Base-by-base conservation (phyloP, 2,888 invertebrate genomes). In the Stomorhina lunata region DNA sequence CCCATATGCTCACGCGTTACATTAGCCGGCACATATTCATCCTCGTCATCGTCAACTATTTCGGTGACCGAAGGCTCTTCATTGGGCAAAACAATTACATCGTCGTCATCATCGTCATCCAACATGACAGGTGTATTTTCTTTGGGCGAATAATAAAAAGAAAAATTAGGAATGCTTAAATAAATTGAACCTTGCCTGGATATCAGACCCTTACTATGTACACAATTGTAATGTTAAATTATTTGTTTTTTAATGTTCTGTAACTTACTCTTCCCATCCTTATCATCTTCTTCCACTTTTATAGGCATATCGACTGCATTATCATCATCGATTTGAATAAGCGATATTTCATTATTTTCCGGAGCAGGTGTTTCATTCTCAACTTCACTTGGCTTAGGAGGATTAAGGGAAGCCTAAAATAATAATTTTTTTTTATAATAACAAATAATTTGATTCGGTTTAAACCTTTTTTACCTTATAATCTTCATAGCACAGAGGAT, bases 401-500 rank as follows among this genome's bases (percentile, higher is more conserved):
- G 87, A 84, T 89, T 89, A 0, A 91, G 78, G 0, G 91, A 90
- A 6, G 87, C 84, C 88, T 89, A 32, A 9, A 34, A 34, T 20
- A 32, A 45, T 32, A n/a, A 37, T n/a, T n/a, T n/a, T n/a, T n/a
- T n/a, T n/a, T n/a, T n/a, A n/a, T n/a, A n/a, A n/a, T n/a, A n/a
- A n/a, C n/a, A n/a, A n/a, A n/a, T n/a, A n/a, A n/a, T n/a, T n/a
- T n/a, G n/a, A n/a, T n/a, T n/a, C n/a, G n/a, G n/a, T n/a, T n/a
- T n/a, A n/a, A n/a, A n/a, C n/a, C n/a, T n/a, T n/a, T n/a, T 15
- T 86, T 88, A 95, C 95, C 93, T 95, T 95, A 88, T 94, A 95
- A 88, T 98, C 98, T 84, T 97, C 96, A 86, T 95, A 95, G 91
- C 98, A 98, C 34, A 96, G 91, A 0, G 98, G 98, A 92, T 98